These are phyloP conservation scores for Hoplostethus mediterraneus DNA, from an alignment of 2,797 vertebrate species.

Conservation along the genomic window DNA sequence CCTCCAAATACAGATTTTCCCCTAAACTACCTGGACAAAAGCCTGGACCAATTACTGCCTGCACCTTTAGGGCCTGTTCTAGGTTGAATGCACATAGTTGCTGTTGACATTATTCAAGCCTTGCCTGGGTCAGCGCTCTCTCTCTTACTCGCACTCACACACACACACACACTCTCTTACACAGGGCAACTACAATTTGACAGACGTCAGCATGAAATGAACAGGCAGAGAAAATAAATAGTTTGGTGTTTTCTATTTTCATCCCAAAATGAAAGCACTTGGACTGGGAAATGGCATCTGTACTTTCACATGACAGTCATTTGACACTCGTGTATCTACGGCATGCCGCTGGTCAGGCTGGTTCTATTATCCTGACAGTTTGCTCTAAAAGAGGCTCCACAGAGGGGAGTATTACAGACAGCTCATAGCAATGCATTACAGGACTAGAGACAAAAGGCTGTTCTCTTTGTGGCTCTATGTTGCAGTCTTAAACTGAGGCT, in stretches of 20 bases:
- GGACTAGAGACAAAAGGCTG: conserved; percentile 8
- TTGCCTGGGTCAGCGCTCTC: conserved; percentile 51
- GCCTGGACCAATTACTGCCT: conserved; percentile 61
- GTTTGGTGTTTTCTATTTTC: not conserved
- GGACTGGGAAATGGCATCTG: not conserved
- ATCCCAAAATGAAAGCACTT: not conserved
- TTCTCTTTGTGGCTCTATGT: not conserved
- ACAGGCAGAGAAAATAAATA: not conserved
- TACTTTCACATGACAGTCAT: conserved; percentile 53
- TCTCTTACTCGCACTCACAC: not conserved
- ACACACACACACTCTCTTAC: not conserved
- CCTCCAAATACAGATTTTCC: conserved; percentile 58
- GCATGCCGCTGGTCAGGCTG: conserved; percentile 52
- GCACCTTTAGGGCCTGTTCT: conserved; percentile 26
- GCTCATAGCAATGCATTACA: conserved; percentile 11
- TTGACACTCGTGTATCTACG: conserved; percentile 14
- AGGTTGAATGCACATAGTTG: conserved; percentile 48
- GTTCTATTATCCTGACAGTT: conserved; percentile 41
- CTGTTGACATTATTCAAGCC: conserved; percentile 31
- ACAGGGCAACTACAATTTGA: too few relatives aligned
- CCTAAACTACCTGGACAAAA: conserved; percentile 49
- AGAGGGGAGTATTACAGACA: not conserved
- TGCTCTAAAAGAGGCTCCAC: conserved; percentile 20
- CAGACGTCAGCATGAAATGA: too few relatives aligned
- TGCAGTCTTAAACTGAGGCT: not conserved